A percentile compares a stretch with the other conserved stretches of the same genome.
Evolutionary conservation across 2,113 vertebrate genomes (phyloP).

Genomic region (Myiagra hebetior): DNA sequence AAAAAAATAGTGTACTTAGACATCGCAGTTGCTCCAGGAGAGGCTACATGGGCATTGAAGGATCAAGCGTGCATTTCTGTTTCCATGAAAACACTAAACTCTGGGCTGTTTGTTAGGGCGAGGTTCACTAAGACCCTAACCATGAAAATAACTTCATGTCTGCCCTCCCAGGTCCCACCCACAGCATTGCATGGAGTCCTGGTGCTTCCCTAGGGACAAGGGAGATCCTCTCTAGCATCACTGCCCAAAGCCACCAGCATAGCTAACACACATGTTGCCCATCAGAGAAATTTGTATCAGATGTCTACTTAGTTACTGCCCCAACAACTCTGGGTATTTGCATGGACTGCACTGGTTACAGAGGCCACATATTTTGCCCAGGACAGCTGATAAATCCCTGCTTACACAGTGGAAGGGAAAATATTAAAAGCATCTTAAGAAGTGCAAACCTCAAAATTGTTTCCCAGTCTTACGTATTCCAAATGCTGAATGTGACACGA

Average conservation of each 20-base stretch:
- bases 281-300: background rate
- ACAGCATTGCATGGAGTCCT: background rate
- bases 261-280: background rate
- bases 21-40: background rate
- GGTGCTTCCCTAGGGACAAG: background rate
- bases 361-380: background rate
- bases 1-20: background rate
- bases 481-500: background rate
- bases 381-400: background rate
- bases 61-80: background rate
- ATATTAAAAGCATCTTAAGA: background rate
- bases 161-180: rapidly evolving
- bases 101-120: rapidly evolving
- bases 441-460: background rate
- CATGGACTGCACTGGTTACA: background rate
- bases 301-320: background rate
- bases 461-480: background rate
- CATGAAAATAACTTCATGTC: background rate
- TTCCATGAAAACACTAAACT: background rate
- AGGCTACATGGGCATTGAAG: background rate
- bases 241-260: background rate
- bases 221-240: background rate
- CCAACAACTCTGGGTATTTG: background rate
- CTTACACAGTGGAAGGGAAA: background rate
- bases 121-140: background rate